These are phyloP conservation scores for Typhlichthys subterraneus DNA, from an alignment of 2,797 vertebrate species.

Conservation along the genomic window DNA sequence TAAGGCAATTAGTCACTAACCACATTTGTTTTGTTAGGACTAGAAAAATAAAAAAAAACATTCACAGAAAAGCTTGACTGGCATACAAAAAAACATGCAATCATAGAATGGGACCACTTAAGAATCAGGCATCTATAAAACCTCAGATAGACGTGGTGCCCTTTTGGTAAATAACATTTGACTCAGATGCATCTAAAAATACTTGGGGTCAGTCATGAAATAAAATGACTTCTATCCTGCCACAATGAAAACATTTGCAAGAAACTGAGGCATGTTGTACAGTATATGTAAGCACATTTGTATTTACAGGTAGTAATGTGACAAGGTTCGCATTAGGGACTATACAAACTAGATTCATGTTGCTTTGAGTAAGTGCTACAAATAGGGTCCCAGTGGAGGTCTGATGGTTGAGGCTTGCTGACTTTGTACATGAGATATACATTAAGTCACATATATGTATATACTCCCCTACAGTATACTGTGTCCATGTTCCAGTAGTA, in stretches of 20 bases:
- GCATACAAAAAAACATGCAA: constrained; percentile 28
- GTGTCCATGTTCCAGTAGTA: too few species aligned
- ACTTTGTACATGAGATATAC: too few species aligned
- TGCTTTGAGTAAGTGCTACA: constrained; percentile 30
- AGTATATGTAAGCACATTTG: constrained; percentile 38
- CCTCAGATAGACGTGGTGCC: constrained; percentile 36
- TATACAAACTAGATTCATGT: constrained; percentile 18
- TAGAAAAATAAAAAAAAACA: constrained; percentile 51
- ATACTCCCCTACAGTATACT: too few species aligned
- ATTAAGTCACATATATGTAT: too few species aligned
- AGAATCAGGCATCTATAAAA: constrained; percentile 38
- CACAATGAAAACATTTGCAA: constrained; percentile 6
- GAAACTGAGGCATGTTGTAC: constrained; percentile 43
- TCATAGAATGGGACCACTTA: constrained; percentile 32
- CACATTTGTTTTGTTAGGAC: constrained; percentile 44
- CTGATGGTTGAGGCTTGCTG: too few species aligned
- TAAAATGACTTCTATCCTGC: too few species aligned
- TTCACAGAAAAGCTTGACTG: constrained; percentile 34
- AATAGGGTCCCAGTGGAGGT: constrained; percentile 19
- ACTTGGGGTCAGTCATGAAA: too few species aligned
- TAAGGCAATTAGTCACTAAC: constrained; percentile 47
- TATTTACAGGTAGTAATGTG: constrained; percentile 8
- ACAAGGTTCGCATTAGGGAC: background rate
- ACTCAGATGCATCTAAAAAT: constrained; percentile 8
- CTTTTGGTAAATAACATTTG: constrained; percentile 44